These are phyloP conservation scores for Ceyx erithaca DNA, from an alignment of 2,797 vertebrate species.

Conservation along the genomic window DNA sequence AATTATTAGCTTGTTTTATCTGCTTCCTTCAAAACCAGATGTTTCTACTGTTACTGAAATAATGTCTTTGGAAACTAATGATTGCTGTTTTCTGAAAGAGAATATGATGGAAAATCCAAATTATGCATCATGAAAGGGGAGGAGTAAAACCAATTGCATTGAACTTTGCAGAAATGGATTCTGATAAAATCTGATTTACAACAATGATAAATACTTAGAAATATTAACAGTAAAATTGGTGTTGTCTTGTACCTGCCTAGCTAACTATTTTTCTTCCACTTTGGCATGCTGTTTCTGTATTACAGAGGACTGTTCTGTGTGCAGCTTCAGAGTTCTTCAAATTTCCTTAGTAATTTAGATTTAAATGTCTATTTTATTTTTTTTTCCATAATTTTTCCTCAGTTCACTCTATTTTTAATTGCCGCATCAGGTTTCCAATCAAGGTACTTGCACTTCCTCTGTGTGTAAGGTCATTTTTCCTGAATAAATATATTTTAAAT, in stretches of 20 bases:
- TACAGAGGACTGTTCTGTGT: neutral
- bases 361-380: neutral
- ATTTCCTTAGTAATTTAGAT: neutral
- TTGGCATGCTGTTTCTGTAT: neutral
- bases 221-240: neutral
- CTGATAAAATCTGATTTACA: neutral
- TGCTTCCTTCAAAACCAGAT: slow-evolving; percentile 31
- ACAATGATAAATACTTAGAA: neutral
- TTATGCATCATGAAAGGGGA: neutral
- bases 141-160: neutral
- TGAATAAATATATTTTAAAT: neutral
- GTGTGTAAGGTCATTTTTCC: neutral
- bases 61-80: neutral
- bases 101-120: neutral
- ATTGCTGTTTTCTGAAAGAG: neutral
- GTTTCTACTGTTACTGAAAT: slow-evolving; percentile 25
- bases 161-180: neutral
- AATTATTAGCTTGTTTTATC: slow-evolving; percentile 22
- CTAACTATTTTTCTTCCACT: neutral
- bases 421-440: neutral
- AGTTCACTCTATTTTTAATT: neutral
- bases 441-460: neutral
- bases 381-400: neutral
- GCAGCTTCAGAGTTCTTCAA: neutral
- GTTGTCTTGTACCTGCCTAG: neutral